Conservation (phyloP, 1,140 invertebrate species). For the Macrocentrus cingulum region DNA sequence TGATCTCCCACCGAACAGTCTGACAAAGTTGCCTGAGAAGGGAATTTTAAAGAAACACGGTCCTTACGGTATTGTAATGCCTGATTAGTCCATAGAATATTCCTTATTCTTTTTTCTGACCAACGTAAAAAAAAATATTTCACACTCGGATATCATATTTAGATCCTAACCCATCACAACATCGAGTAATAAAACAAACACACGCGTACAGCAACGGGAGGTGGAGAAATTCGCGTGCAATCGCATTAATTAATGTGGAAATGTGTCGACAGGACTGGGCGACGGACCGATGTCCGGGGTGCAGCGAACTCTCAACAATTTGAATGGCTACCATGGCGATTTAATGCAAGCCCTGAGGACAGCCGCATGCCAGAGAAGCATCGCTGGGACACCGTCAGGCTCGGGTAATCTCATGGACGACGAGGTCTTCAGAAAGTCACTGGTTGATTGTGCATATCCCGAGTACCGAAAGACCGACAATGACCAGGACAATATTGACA, state of each 20-base stretch:
- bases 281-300: slow-evolving; percentile 72
- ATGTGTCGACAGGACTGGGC: slow-evolving; percentile 53
- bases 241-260: no score
- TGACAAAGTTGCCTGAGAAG: slow-evolving; percentile 77
- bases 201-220: no score
- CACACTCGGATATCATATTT: no score
- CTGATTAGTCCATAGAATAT: slow-evolving; percentile 56
- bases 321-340: slow-evolving; percentile 92
- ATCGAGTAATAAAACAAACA: no score
- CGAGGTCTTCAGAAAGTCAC: slow-evolving; percentile 65
- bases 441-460: slow-evolving; percentile 69
- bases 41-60: slow-evolving; percentile 85
- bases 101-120: not conserved
- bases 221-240: no score
- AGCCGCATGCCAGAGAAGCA: slow-evolving; percentile 72
- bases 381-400: slow-evolving; percentile 63
- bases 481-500: slow-evolving; percentile 59
- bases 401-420: slow-evolving; percentile 64
- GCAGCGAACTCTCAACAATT: slow-evolving; percentile 78
- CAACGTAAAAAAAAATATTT: not conserved
- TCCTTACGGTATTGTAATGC: slow-evolving; percentile 72
- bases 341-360: slow-evolving; percentile 84
- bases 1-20: slow-evolving; percentile 75
- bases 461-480: slow-evolving; percentile 67
- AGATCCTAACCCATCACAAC: no score